Percentiles rank a stretch among this genome's conserved stretches.
Conservation (phyloP, 2,113 vertebrate species). For the Junco hyemalis region DNA sequence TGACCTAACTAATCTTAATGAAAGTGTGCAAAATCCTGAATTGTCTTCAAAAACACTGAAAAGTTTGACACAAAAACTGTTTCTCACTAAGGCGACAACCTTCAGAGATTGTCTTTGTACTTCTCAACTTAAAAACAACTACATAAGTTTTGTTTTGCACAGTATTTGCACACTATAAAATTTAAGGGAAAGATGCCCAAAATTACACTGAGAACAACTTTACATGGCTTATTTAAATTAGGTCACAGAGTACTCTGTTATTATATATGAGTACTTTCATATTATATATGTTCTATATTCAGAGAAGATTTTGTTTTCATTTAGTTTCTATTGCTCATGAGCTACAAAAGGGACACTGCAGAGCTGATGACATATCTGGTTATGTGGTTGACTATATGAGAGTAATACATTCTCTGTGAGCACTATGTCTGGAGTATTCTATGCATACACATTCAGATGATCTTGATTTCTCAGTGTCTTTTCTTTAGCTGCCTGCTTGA, state of each 20-base stretch:
- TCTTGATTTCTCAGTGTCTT: background rate
- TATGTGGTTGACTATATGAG: background rate
- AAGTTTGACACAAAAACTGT: background rate
- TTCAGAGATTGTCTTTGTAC: background rate
- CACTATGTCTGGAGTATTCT: background rate
- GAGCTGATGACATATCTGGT: background rate
- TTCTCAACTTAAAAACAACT: background rate
- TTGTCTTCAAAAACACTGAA: background rate
- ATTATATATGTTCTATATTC: background rate
- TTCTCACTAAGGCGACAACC: background rate
- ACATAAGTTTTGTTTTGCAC: too few relatives aligned
- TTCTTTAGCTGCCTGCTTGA: background rate
- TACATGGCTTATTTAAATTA: background rate
- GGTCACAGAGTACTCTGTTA: background rate
- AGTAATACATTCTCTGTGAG: background rate
- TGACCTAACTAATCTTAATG: background rate
- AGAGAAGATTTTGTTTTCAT: background rate
- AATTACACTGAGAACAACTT: background rate
- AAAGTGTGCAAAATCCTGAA: background rate
- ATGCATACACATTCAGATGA: background rate
- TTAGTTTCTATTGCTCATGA: background rate
- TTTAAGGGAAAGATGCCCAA: background rate
- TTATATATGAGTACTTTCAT: too few relatives aligned
- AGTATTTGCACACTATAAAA: background rate
- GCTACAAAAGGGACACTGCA: background rate